phyloP scores from a whole-genome alignment of 2,888 invertebrate species.

The Yponomeuta evonymella region DNA sequence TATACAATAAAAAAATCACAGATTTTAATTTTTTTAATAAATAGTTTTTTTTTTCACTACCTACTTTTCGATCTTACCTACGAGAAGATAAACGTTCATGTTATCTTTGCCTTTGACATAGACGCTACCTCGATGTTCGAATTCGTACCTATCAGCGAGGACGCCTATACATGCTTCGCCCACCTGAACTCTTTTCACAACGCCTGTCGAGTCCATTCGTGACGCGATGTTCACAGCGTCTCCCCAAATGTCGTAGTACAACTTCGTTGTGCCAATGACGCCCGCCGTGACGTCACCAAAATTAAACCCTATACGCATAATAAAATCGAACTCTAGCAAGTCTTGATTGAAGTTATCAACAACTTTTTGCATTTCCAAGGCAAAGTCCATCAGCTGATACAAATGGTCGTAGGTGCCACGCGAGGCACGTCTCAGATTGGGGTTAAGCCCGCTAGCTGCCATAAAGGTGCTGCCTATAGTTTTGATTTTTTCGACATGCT shows the following conservation, averaged over 20 bases:
- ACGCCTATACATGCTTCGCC: constrained; percentile 84
- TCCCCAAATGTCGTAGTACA: constrained; percentile 99
- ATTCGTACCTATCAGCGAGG: constrained; percentile 85
- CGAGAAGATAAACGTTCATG: constrained; percentile 91
- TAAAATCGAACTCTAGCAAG: constrained; percentile 91
- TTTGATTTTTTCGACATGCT: constrained; percentile 97
- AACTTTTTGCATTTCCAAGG: constrained; percentile 91
- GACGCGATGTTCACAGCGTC: constrained; percentile 98
- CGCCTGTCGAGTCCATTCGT: constrained; percentile 97
- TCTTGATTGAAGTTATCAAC: constrained; percentile 93
- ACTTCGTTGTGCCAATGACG: constrained; percentile 95
- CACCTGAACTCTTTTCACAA: constrained; percentile 89
- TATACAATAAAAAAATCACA: constrained; percentile 60
- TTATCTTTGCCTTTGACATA: constrained; percentile 98
- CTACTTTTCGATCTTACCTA: constrained; percentile 70
- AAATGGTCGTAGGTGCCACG: constrained; percentile 85
- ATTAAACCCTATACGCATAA: constrained; percentile 91
- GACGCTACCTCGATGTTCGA: constrained; percentile 94
- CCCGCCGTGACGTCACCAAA: constrained; percentile 97
- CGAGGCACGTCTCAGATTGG: constrained; percentile 81
- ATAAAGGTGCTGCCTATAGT: constrained; percentile 98
- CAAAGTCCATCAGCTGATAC: constrained; percentile 94
- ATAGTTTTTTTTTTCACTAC: constrained; percentile 29
- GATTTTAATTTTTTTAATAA: constrained; percentile 60
- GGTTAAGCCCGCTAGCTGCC: constrained; percentile 97